Conservation (phyloP, 1,140 invertebrate genomes). For the Drosophila hydei region DNA sequence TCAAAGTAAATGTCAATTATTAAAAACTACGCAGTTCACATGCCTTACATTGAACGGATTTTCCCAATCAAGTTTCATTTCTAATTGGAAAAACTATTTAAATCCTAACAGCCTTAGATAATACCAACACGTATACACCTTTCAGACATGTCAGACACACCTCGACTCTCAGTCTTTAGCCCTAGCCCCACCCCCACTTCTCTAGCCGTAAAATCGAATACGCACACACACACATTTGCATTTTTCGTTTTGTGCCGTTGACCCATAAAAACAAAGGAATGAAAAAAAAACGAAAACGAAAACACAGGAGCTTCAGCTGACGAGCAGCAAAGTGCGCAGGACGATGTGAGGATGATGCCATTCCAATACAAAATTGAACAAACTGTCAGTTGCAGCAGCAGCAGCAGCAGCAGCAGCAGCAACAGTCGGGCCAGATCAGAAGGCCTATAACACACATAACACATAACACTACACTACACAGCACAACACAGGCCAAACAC, state of each 20-base stretch:
- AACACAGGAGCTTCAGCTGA: slow-evolving; percentile 16
- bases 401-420: no score
- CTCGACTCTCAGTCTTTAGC: neutral
- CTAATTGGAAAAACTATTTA: slow-evolving; percentile 8
- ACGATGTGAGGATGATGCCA: slow-evolving; percentile 2
- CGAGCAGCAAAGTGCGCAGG: slow-evolving; percentile 11
- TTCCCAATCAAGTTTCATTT: neutral
- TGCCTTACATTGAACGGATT: neutral
- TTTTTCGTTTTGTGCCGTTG: slow-evolving; percentile 41
- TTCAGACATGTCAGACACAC: slow-evolving; percentile 20
- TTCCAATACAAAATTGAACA: slow-evolving; percentile 47
- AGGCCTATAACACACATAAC: slow-evolving; percentile 6
- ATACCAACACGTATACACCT: slow-evolving; percentile 36
- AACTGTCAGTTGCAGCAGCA: slow-evolving; percentile 42
- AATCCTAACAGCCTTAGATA: slow-evolving; percentile 8
- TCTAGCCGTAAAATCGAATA: neutral
- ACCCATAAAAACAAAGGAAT: slow-evolving; percentile 46
- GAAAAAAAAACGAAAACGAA: neutral
- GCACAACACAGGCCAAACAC: slow-evolving; percentile 14
- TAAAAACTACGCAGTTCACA: neutral
- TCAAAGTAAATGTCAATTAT: neutral
- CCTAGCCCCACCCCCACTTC: neutral
- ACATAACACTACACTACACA: slow-evolving; percentile 26
- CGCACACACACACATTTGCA: slow-evolving; percentile 35
- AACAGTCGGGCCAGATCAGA: slow-evolving; percentile 22